Evolutionary conservation across 2,797 vertebrate genomes (phyloP).

Genomic region (Hapalemur alaotrensis): DNA sequence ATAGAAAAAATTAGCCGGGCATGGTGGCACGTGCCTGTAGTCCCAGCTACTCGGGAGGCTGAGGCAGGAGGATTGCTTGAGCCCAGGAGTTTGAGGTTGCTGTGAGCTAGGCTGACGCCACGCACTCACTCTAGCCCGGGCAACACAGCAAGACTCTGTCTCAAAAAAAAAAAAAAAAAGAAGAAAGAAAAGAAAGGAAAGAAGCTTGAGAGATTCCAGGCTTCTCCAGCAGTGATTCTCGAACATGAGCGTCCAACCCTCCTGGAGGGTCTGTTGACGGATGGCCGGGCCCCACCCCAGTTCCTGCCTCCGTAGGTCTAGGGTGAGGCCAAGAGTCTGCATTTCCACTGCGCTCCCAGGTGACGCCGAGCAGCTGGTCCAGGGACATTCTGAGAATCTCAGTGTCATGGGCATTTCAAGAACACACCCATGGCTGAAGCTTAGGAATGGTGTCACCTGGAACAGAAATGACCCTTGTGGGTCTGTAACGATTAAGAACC

Average conservation of each 20-base stretch:
- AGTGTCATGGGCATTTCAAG: rapidly evolving
- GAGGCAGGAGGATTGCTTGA: too few species aligned
- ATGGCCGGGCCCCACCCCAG: too few species aligned
- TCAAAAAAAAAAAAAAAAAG: too few species aligned
- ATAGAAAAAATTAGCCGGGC: too few species aligned
- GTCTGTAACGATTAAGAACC: neutral
- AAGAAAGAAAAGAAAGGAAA: neutral
- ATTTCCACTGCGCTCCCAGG: neutral
- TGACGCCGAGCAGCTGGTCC: rapidly evolving
- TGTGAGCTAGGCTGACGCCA: too few species aligned
- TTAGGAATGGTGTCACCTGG: neutral
- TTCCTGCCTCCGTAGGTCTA: neutral
- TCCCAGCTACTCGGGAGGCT: too few species aligned
- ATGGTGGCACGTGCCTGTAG: too few species aligned
- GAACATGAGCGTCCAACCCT: too few species aligned
- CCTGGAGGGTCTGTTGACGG: neutral
- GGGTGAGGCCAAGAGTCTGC: too few species aligned
- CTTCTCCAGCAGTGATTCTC: neutral
- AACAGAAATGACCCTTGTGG: neutral
- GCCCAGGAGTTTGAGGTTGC: too few species aligned
- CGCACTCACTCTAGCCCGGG: too few species aligned
- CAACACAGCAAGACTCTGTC: too few species aligned
- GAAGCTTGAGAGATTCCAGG: neutral
- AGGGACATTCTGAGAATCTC: neutral
- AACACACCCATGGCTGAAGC: neutral